Percentiles rank a stretch among this genome's conserved stretches.
These are phyloP conservation scores for Labeo calbasu DNA, from an alignment of 2,797 vertebrate genomes.

Conservation along the genomic window DNA sequence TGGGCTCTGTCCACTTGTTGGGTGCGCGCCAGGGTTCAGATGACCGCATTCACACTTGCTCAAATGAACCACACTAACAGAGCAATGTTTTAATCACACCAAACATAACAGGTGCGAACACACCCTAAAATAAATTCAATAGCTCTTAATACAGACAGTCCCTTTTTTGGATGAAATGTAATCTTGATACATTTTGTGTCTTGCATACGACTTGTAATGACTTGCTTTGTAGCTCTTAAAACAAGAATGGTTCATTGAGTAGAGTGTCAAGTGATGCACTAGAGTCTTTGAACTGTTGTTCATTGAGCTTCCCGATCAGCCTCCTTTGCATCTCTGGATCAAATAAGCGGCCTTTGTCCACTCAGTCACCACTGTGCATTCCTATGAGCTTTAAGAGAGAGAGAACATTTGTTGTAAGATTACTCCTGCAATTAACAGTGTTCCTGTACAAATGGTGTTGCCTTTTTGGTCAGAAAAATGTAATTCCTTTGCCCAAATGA, in stretches of 20 bases:
- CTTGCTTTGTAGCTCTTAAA: neutral
- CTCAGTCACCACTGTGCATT: slow-evolving; percentile 38
- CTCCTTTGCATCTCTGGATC: slow-evolving; percentile 31
- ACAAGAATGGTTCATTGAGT: slow-evolving; percentile 24
- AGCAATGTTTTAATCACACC: too few relatives aligned
- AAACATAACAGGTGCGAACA: too few relatives aligned
- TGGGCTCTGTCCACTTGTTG: too few relatives aligned
- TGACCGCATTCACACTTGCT: too few relatives aligned
- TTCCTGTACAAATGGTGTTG: neutral
- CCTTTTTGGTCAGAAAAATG: neutral
- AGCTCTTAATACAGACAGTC: neutral
- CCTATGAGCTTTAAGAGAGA: slow-evolving; percentile 22
- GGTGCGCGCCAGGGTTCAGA: too few relatives aligned
- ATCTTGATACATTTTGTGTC: neutral
- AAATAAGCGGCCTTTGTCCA: slow-evolving; percentile 51
- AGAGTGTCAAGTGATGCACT: slow-evolving; percentile 29
- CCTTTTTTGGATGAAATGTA: neutral
- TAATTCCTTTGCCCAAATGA: neutral
- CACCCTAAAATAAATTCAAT: neutral
- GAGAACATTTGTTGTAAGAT: neutral
- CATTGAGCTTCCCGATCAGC: slow-evolving; percentile 15
- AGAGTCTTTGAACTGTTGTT: neutral
- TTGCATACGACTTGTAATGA: neutral
- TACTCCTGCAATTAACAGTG: neutral
- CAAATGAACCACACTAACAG: too few relatives aligned